Percentiles rank a stretch among this genome's conserved stretches.
phyloP scores from a whole-genome alignment of 2,797 vertebrate genomes.

The Falco naumanni region DNA sequence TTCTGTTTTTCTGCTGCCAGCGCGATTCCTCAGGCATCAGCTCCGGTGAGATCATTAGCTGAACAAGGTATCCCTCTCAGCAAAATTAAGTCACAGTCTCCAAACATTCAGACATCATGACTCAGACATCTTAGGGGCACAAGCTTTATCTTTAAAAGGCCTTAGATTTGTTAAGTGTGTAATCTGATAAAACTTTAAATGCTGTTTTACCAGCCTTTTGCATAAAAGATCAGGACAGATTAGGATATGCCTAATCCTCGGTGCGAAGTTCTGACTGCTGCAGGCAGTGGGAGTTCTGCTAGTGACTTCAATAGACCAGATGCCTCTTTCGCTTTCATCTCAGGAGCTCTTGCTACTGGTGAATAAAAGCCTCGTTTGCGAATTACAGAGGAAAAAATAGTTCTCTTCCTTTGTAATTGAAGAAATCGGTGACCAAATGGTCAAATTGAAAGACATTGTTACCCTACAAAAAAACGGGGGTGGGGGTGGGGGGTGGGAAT shows the following conservation, averaged over 20 bases:
- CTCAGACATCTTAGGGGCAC: background rate
- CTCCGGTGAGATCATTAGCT: conserved; percentile 9
- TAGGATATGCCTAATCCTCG: conserved; percentile 4
- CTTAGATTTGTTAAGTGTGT: conserved; percentile 35
- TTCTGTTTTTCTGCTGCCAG: background rate
- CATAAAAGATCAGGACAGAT: conserved; percentile 22
- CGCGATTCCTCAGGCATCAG: background rate
- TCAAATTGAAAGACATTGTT: background rate
- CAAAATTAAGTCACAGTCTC: conserved; percentile 32
- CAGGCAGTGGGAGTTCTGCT: conserved; percentile 19
- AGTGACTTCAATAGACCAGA: background rate
- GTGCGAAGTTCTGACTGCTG: conserved; percentile 16
- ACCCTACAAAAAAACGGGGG: background rate
- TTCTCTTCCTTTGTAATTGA: background rate
- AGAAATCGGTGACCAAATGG: background rate
- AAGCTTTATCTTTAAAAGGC: conserved; percentile 50
- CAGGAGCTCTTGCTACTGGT: background rate
- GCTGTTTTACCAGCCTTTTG: conserved; percentile 8
- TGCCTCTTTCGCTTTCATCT: background rate
- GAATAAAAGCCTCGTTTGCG: background rate
- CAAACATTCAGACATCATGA: conserved; percentile 32
- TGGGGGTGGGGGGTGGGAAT: no score
- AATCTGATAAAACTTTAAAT: conserved; percentile 52
- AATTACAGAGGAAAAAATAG: background rate
- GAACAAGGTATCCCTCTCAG: conserved; percentile 19